phyloP scores from a whole-genome alignment of 2,888 invertebrate species.

The Halictus ligatus region DNA sequence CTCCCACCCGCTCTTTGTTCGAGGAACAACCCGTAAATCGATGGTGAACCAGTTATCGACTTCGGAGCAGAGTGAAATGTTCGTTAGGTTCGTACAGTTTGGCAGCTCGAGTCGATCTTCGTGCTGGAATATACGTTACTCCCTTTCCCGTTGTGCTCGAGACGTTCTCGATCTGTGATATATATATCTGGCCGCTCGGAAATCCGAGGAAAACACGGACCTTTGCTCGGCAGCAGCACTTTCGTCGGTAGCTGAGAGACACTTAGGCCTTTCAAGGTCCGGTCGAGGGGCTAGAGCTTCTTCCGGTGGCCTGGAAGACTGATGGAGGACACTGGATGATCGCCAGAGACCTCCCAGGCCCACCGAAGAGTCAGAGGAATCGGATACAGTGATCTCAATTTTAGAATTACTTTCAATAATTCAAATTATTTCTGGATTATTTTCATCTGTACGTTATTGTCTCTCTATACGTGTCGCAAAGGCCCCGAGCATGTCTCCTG shows the following conservation, averaged over 20 bases:
- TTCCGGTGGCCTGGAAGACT: not conserved
- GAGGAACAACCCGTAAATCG: conserved; percentile 70
- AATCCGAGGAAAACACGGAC: not conserved
- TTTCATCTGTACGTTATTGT: too few species aligned
- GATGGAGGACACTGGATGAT: not conserved
- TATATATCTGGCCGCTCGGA: conserved; percentile 39
- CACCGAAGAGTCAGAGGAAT: not conserved
- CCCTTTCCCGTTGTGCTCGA: not conserved
- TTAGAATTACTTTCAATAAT: too few species aligned
- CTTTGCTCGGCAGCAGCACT: not conserved
- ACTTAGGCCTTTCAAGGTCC: conserved; percentile 5
- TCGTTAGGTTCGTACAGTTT: conserved; percentile 69
- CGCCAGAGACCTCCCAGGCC: not conserved
- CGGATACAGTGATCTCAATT: too few species aligned
- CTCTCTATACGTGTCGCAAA: too few species aligned
- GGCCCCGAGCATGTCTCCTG: too few species aligned
- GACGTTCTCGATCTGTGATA: conserved; percentile 57
- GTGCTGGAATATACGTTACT: conserved; percentile 19
- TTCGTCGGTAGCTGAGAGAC: not conserved
- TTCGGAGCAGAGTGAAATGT: conserved; percentile 70
- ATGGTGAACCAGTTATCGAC: conserved; percentile 72
- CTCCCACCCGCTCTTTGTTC: conserved; percentile 28
- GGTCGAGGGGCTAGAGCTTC: not conserved
- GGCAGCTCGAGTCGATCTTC: conserved; percentile 47
- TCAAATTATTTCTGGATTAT: too few species aligned